These are phyloP conservation scores for Lamellibrachia satsuma DNA, from an alignment of 2,888 invertebrate species.

Conservation along the genomic window DNA sequence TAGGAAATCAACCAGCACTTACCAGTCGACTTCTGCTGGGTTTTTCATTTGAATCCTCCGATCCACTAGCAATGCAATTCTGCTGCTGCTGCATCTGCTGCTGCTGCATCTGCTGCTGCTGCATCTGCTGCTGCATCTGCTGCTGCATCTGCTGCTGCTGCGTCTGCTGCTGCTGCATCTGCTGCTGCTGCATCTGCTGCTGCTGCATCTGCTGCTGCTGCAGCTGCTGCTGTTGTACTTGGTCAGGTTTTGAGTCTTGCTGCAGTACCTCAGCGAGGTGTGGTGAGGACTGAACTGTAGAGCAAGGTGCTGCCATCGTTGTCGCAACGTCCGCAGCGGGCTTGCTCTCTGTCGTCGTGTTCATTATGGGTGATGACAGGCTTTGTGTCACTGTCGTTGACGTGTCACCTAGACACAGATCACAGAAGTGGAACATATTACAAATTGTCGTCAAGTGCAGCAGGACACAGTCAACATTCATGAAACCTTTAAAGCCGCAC, in stretches of 20 bases:
- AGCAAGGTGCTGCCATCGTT: neutral
- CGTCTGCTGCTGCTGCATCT: neutral
- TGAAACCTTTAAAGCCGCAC: too few relatives aligned
- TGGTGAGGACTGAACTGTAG: neutral
- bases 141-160: neutral
- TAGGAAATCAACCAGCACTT: neutral
- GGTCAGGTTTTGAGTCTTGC: neutral
- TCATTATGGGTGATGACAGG: constrained; percentile 55
- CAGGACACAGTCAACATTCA: too few relatives aligned
- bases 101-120: neutral
- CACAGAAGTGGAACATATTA: too few relatives aligned
- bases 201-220: neutral
- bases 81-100: neutral
- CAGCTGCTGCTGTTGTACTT: too few relatives aligned
- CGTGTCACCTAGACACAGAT: constrained; percentile 30
- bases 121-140: neutral
- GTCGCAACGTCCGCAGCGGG: neutral
- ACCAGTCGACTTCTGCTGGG: neutral
- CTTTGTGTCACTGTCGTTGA: constrained; percentile 55
- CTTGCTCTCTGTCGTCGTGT: constrained; percentile 44
- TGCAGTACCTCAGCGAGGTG: neutral
- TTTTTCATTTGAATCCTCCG: neutral
- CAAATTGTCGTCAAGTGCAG: too few relatives aligned
- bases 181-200: neutral
- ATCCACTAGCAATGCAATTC: neutral